phyloP scores from a whole-genome alignment of 1,140 invertebrate species.

The Danaus plexippus region DNA sequence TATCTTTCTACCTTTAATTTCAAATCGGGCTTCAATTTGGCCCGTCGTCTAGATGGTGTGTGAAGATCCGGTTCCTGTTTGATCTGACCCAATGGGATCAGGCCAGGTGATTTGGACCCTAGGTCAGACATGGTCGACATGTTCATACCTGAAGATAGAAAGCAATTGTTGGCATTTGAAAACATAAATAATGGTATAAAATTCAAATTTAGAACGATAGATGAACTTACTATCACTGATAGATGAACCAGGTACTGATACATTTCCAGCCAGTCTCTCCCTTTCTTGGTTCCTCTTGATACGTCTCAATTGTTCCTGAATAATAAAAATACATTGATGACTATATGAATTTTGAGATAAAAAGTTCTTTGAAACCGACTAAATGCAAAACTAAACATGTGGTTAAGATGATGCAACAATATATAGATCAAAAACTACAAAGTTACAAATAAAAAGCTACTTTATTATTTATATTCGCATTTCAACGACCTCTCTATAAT shows the following conservation, averaged over 20 bases:
- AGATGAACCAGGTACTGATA: constrained; percentile 41
- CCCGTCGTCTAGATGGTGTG: constrained; percentile 81
- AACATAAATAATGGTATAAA: background rate
- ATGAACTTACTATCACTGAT: constrained; percentile 44
- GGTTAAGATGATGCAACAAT: too few species aligned
- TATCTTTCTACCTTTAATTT: constrained; percentile 79
- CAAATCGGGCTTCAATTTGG: constrained; percentile 90
- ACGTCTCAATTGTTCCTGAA: constrained; percentile 89
- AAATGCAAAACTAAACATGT: too few species aligned
- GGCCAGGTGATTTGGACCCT: constrained; percentile 38
- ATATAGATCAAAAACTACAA: too few species aligned
- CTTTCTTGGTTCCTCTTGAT: constrained; percentile 94
- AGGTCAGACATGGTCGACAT: constrained; percentile 37
- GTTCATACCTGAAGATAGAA: constrained; percentile 26
- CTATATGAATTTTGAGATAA: too few species aligned
- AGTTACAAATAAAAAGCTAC: too few species aligned
- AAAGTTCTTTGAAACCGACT: too few species aligned
- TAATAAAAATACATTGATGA: background rate
- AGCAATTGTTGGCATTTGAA: background rate
- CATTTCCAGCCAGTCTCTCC: constrained; percentile 77
- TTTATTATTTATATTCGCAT: too few species aligned
- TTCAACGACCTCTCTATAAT: too few species aligned
- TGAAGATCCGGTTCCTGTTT: constrained; percentile 70
- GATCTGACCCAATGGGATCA: constrained; percentile 63
- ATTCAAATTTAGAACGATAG: background rate